These are phyloP conservation scores for Ceyx cyanopectus DNA, from an alignment of 2,113 vertebrate species.

Conservation along the genomic window DNA sequence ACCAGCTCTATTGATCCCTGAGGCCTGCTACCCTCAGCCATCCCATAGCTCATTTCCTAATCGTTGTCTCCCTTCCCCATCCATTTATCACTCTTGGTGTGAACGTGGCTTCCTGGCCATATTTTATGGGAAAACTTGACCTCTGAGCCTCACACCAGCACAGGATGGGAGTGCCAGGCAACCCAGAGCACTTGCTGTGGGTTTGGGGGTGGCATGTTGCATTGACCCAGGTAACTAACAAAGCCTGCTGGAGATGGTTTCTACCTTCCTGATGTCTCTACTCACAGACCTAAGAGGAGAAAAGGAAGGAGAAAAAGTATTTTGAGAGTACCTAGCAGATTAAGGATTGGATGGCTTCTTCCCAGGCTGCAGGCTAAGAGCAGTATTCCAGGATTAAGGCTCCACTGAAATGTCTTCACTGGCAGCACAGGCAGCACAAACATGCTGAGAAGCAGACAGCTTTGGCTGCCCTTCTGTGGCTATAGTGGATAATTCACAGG, in stretches of 20 bases:
- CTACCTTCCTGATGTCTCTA: not conserved
- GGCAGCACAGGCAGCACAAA: not conserved
- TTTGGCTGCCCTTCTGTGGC: not conserved
- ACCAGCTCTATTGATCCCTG: conserved; percentile 24
- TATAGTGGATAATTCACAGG: not conserved
- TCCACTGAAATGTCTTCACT: not conserved
- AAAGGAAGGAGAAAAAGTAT: not conserved
- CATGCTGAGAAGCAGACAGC: not conserved
- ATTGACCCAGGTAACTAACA: not conserved
- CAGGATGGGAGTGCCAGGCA: not conserved
- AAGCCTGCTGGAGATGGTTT: not conserved
- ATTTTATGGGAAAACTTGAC: not conserved
- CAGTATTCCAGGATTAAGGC: not conserved
- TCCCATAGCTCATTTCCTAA: conserved; percentile 16
- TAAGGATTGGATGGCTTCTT: not conserved
- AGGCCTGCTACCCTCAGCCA: not conserved
- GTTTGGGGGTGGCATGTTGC: not conserved
- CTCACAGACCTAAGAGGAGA: rapidly evolving
- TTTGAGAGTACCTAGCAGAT: not conserved
- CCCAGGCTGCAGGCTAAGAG: not conserved
- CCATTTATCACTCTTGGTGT: not conserved
- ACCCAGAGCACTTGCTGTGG: rapidly evolving
- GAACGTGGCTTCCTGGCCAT: not conserved
- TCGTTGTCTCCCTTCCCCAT: not conserved
- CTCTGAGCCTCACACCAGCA: not conserved